These are phyloP conservation scores for Halocaridina rubra DNA, from an alignment of 2,888 invertebrate species.

Conservation along the genomic window DNA sequence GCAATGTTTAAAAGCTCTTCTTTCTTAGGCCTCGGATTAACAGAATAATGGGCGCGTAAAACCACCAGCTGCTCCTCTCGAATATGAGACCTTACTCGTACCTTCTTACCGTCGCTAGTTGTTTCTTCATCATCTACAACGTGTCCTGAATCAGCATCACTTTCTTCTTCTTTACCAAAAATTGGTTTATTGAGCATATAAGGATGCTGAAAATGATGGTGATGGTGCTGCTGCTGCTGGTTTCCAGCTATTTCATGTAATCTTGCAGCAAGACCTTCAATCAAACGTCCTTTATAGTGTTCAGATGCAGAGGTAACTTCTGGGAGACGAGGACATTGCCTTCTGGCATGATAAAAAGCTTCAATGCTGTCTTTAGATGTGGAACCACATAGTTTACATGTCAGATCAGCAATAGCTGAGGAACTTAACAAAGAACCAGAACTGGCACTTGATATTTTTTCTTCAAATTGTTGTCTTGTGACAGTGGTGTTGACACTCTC, in stretches of 20 bases:
- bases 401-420: conserved; percentile 45
- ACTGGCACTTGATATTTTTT: conserved; percentile 72
- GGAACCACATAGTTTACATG: conserved; percentile 54
- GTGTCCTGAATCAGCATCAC: conserved; percentile 63
- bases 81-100: conserved; percentile 89
- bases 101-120: conserved; percentile 66
- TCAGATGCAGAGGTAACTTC: conserved; percentile 68
- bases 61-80: conserved; percentile 93
- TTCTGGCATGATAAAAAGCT: conserved; percentile 38
- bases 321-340: conserved; percentile 52
- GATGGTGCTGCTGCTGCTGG: conserved; percentile 22
- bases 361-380: conserved; percentile 43
- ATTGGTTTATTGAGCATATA: conserved; percentile 53
- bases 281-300: conserved; percentile 56
- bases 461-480: conserved; percentile 79
- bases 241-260: conserved; percentile 47
- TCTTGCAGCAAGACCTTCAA: conserved; percentile 60
- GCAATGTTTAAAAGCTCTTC: conserved; percentile 93
- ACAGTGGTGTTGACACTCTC: conserved; percentile 82
- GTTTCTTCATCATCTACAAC: conserved; percentile 66
- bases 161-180: conserved; percentile 70
- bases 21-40: conserved; percentile 92
- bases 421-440: conserved; percentile 71
- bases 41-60: conserved; percentile 87
- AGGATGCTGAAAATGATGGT: background rate